phyloP scores from a whole-genome alignment of 2,797 vertebrate species.

The Coranthus polyacanthus region DNA sequence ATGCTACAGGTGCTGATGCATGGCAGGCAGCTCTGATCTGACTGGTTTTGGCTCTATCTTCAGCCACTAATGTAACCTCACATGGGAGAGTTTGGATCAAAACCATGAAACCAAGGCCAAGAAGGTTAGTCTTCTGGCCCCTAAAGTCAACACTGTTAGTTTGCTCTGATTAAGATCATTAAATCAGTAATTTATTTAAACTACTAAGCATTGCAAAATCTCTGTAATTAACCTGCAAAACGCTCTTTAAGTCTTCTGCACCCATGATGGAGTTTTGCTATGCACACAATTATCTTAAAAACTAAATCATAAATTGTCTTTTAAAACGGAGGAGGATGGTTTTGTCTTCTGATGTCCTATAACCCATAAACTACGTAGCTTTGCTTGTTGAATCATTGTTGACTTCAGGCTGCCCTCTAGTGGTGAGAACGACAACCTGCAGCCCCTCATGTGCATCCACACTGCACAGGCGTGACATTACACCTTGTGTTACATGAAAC shows the following conservation, averaged over 20 bases:
- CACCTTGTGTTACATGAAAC: neutral
- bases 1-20: slow-evolving; percentile 15
- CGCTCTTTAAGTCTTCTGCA: neutral
- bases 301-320: neutral
- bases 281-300: no score
- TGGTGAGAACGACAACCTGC: slow-evolving; percentile 38
- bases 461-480: neutral
- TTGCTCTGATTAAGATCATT: slow-evolving; percentile 13
- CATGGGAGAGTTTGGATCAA: slow-evolving; percentile 34
- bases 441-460: slow-evolving; percentile 10
- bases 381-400: slow-evolving; percentile 11
- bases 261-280: no score
- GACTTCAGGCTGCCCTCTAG: slow-evolving; percentile 57
- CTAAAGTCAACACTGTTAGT: slow-evolving; percentile 8
- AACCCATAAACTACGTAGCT: neutral
- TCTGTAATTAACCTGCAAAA: neutral
- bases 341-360: neutral
- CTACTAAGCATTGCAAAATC: neutral
- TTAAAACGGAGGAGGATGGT: neutral
- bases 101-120: slow-evolving; percentile 27
- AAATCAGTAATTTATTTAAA: no score
- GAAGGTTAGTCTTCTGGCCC: slow-evolving; percentile 18
- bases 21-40: slow-evolving; percentile 14
- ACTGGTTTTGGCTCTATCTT: slow-evolving; percentile 54
- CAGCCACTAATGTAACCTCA: slow-evolving; percentile 25